Evolutionary conservation across 2,113 vertebrate genomes (phyloP).

Genomic region (Pristiophorus japonicus): DNA sequence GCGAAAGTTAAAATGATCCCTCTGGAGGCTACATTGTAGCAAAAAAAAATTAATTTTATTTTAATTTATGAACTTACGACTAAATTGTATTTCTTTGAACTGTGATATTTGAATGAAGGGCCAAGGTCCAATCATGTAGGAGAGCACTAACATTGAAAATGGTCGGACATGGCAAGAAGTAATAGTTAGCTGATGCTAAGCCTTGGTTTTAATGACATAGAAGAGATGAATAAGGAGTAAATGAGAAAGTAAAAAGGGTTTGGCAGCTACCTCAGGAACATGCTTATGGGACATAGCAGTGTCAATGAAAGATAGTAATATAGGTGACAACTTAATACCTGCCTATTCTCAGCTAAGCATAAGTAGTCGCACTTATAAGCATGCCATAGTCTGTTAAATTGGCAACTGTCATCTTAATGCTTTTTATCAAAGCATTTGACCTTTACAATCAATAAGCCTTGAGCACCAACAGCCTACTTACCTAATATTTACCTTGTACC

Average conservation of each 20-base stretch:
- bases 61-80: background rate
- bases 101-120: background rate
- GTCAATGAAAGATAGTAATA: background rate
- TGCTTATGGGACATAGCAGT: background rate
- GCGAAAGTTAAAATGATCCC: background rate
- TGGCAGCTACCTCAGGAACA: background rate
- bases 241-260: background rate
- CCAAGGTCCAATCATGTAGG: background rate
- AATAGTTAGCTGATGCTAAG: background rate
- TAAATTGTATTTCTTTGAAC: background rate
- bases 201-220: background rate
- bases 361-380: background rate
- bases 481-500: background rate
- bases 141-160: background rate
- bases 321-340: background rate
- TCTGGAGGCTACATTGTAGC: background rate
- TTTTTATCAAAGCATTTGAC: background rate
- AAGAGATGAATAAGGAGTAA: background rate
- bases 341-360: background rate
- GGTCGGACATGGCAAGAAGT: background rate
- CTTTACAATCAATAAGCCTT: conserved; percentile 7
- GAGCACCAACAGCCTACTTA: background rate
- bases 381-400: background rate
- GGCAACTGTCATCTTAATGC: background rate
- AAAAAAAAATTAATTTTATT: background rate